A percentile compares a stretch with the other conserved stretches of the same genome.
These are phyloP conservation scores for Ophion costatus DNA, from an alignment of 2,888 invertebrate species.

Conservation along the genomic window DNA sequence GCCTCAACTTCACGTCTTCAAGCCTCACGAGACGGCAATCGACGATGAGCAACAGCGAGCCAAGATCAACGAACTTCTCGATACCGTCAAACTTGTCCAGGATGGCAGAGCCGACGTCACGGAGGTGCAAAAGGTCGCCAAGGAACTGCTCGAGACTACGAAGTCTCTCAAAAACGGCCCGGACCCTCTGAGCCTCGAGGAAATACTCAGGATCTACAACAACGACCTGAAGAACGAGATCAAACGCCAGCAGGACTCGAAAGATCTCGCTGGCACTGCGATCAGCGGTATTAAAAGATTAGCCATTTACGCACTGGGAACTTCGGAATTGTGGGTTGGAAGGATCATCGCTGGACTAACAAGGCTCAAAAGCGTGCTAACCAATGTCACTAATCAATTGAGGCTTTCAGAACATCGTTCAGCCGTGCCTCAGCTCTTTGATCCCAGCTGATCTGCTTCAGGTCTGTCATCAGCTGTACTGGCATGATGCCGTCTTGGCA, in stretches of 20 bases:
- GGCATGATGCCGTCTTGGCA: not conserved
- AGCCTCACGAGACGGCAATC: conserved; percentile 77
- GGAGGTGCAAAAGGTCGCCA: conserved; percentile 76
- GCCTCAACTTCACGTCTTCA: conserved; percentile 80
- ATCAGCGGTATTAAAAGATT: conserved; percentile 79
- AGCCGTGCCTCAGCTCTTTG: not conserved
- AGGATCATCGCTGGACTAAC: conserved; percentile 75
- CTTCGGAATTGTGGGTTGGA: conserved; percentile 74
- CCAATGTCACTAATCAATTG: conserved; percentile 70
- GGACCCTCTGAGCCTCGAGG: conserved; percentile 79
- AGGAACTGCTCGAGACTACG: conserved; percentile 75
- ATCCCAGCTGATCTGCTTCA: conserved; percentile 19
- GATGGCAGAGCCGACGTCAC: conserved; percentile 77
- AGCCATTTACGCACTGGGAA: conserved; percentile 75
- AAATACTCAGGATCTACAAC: conserved; percentile 77
- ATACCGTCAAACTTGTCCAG: conserved; percentile 79
- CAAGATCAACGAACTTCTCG: conserved; percentile 81
- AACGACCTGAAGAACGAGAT: conserved; percentile 81
- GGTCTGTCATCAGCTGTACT: not conserved
- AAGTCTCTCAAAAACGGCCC: conserved; percentile 78
- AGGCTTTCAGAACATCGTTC: conserved; percentile 27
- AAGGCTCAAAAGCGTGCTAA: conserved; percentile 73
- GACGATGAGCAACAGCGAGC: conserved; percentile 84
- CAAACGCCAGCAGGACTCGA: conserved; percentile 77
- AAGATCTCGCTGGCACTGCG: conserved; percentile 58